A percentile compares a stretch with the other conserved stretches of the same genome.
Evolutionary conservation across 2,797 vertebrate genomes (phyloP).

Genomic region (Buphagus erythrorhynchus): DNA sequence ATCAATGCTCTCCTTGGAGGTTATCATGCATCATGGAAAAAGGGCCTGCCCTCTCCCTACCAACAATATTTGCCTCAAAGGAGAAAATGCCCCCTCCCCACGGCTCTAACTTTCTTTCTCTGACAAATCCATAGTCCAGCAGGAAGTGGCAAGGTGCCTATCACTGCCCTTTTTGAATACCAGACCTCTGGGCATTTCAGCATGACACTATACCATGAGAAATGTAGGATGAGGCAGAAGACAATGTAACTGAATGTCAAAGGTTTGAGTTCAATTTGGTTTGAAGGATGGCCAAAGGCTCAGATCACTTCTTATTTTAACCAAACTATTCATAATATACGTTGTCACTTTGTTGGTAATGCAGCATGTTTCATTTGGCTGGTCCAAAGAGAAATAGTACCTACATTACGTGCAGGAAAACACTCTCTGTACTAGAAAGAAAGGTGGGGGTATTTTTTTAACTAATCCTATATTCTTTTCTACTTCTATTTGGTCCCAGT

Average conservation of each 20-base stretch:
- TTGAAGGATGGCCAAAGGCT: conserved; percentile 65
- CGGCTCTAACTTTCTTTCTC: neutral
- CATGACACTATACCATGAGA: conserved; percentile 19
- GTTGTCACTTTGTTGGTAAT: conserved; percentile 19
- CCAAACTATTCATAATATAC: neutral
- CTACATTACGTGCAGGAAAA: neutral
- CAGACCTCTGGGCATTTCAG: conserved; percentile 43
- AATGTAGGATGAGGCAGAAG: conserved; percentile 46
- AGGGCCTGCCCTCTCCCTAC: conserved; percentile 30
- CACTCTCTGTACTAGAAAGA: neutral
- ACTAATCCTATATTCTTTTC: neutral
- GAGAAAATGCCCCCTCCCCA: neutral
- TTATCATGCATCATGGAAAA: conserved; percentile 29
- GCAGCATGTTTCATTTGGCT: neutral
- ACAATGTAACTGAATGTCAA: conserved; percentile 58
- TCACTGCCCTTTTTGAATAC: conserved; percentile 45
- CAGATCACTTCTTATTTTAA: conserved; percentile 55
- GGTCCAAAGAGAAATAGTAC: neutral
- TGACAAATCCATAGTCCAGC: conserved; percentile 38
- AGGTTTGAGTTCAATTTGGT: conserved; percentile 62
- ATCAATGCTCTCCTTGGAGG: conserved; percentile 17
- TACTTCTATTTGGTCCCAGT: neutral
- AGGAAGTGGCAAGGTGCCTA: conserved; percentile 47
- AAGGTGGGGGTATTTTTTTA: neutral
- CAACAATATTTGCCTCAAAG: conserved; percentile 19